Conservation (phyloP, 2,888 invertebrate species). For the Disparrhopalites patrizii region DNA sequence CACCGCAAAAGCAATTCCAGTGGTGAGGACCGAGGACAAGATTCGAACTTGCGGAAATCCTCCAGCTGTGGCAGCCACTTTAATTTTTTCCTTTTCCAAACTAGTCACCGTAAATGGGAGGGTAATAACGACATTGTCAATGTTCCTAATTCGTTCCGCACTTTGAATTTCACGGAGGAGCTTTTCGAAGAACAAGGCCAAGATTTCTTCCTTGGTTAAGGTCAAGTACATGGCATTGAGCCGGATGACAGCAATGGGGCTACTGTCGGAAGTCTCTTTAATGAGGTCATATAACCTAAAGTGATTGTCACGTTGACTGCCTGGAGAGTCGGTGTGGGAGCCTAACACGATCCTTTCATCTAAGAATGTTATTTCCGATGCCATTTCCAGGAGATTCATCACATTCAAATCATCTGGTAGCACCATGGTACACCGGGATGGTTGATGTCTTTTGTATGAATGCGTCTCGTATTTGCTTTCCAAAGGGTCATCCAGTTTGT, state of each 20-base stretch:
- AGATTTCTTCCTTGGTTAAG: background rate
- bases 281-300: background rate
- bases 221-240: background rate
- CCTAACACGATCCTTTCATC: background rate
- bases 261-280: background rate
- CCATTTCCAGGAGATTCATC: background rate
- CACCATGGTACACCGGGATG: too few relatives aligned
- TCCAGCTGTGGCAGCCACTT: background rate
- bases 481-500: too few relatives aligned
- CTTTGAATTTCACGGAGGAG: background rate
- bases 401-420: background rate
- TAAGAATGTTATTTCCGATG: background rate
- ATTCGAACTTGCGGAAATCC: background rate
- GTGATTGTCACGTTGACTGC: too few relatives aligned
- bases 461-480: too few relatives aligned
- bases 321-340: too few relatives aligned
- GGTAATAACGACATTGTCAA: background rate
- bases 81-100: constrained; percentile 1
- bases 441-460: too few relatives aligned
- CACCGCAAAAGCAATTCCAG: background rate
- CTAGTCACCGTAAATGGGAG: background rate
- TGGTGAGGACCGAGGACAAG: background rate
- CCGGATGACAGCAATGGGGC: background rate
- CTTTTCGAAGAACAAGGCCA: background rate
- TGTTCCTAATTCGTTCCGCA: background rate